A percentile compares a stretch with the other conserved stretches of the same genome.
Conservation (phyloP, 2,113 vertebrate species). For the Propithecus coquereli region DNA sequence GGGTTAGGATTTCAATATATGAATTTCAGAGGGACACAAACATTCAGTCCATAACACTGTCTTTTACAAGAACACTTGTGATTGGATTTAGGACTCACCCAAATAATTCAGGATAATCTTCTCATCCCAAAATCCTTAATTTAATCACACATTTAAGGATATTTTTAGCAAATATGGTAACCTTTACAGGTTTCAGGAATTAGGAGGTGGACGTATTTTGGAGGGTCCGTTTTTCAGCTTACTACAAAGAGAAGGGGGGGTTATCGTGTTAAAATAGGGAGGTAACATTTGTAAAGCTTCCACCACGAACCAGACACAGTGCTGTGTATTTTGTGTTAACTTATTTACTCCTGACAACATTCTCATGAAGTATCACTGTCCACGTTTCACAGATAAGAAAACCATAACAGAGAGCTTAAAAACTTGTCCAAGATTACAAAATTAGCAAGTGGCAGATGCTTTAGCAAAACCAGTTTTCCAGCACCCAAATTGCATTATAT, state of each 20-base stretch:
- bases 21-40: background rate
- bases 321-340: background rate
- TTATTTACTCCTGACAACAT: background rate
- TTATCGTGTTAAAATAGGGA: background rate
- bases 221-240: background rate
- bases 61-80: background rate
- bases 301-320: background rate
- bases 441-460: background rate
- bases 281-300: background rate
- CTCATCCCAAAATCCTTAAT: background rate
- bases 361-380: background rate
- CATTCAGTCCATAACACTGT: background rate
- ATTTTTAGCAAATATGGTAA: background rate
- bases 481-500: background rate
- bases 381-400: constrained; percentile 7
- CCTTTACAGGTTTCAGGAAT: background rate
- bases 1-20: background rate
- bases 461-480: background rate
- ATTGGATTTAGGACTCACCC: background rate
- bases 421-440: background rate
- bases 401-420: background rate
- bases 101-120: background rate
- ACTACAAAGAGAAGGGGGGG: background rate
- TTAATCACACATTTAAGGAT: background rate
- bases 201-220: background rate